A percentile compares a stretch with the other conserved stretches of the same genome.
Conservation (phyloP, 2,888 invertebrate species). For the Muscina levida region DNA sequence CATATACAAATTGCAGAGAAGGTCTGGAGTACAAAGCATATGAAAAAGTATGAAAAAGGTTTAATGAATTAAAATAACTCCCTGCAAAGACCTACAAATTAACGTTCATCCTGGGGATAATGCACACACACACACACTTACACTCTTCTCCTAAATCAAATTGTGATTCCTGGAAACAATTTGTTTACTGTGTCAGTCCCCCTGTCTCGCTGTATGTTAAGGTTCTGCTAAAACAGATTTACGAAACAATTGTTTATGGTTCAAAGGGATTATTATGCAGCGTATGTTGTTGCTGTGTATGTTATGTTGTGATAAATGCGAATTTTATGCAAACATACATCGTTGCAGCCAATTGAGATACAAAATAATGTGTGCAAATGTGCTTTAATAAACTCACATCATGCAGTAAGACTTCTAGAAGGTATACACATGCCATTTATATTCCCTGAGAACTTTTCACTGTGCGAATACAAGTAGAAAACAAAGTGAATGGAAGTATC, state of each 20-base stretch:
- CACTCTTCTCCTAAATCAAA: constrained; percentile 10
- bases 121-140: neutral
- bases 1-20: neutral
- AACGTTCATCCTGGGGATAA: constrained; percentile 17
- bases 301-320: constrained; percentile 30
- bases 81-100: constrained; percentile 2
- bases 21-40: constrained; percentile 16
- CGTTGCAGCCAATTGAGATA: neutral
- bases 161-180: constrained; percentile 29
- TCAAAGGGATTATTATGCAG: constrained; percentile 1
- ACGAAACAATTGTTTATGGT: constrained; percentile 28
- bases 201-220: neutral
- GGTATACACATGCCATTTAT: neutral
- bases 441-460: neutral
- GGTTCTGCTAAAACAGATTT: neutral
- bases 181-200: constrained; percentile 15
- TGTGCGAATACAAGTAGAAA: constrained; percentile 7
- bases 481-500: constrained; percentile 10
- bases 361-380: too few relatives aligned
- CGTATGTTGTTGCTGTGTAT: neutral
- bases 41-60: constrained; percentile 10
- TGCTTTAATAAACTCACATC: too few relatives aligned
- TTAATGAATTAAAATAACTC: constrained; percentile 32
- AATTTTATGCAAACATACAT: constrained; percentile 33
- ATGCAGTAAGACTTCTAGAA: too few relatives aligned